Evolutionary conservation across 1,140 invertebrate genomes (phyloP).

Genomic region (Drosophila triauraria): DNA sequence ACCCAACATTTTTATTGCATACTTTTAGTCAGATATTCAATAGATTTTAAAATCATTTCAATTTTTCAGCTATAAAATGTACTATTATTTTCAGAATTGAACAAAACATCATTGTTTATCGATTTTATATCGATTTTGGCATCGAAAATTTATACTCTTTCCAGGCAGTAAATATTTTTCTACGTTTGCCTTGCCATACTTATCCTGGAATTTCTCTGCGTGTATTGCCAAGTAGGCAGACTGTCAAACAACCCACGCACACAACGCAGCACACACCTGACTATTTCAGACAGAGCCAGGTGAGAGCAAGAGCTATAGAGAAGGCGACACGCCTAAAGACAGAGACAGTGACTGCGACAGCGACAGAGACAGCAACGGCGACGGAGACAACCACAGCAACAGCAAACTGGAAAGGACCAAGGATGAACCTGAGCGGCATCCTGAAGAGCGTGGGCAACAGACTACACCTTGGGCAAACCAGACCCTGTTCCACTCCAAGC

Average conservation of each 20-base stretch:
- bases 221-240: slow-evolving; percentile 30
- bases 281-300: slow-evolving; percentile 29
- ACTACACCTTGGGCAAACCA: slow-evolving; percentile 32
- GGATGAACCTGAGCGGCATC: slow-evolving; percentile 63
- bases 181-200: neutral
- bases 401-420: slow-evolving; percentile 32
- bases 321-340: slow-evolving; percentile 27
- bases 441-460: slow-evolving; percentile 61
- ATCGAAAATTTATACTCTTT: neutral
- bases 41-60: neutral
- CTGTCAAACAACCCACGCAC: slow-evolving; percentile 35
- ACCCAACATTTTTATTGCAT: too few species aligned
- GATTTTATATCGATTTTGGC: neutral
- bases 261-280: slow-evolving; percentile 30
- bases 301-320: slow-evolving; percentile 16
- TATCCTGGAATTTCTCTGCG: neutral
- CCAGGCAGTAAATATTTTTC: neutral
- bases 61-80: too few species aligned
- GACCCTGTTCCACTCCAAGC: slow-evolving; percentile 6
- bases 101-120: neutral
- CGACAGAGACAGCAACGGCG: slow-evolving; percentile 16
- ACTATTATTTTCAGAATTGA: neutral
- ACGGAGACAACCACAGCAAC: slow-evolving; percentile 26
- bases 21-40: too few species aligned
- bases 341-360: slow-evolving; percentile 19